Percentiles rank a stretch among this genome's conserved stretches.
phyloP scores from a whole-genome alignment of 2,888 invertebrate species.

The Cryptocephalus primarius region DNA sequence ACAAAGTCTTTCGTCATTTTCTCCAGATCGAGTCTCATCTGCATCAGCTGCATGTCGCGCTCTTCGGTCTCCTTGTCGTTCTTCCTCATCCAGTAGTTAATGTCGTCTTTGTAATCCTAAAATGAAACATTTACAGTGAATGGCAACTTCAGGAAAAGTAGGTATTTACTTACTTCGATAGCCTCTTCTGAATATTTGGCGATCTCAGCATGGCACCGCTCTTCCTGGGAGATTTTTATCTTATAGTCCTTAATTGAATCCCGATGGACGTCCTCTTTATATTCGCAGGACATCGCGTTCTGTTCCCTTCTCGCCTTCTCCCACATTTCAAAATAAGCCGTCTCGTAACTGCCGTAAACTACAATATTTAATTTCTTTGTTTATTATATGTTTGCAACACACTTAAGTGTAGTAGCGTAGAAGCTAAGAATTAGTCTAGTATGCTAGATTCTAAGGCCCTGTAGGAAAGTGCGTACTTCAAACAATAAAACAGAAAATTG shows the following conservation, averaged over 20 bases:
- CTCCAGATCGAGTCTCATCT: constrained; percentile 19
- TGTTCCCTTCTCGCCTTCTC: constrained; percentile 24
- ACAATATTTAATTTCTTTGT: background rate
- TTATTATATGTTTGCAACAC: no score
- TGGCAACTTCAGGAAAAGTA: background rate
- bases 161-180: constrained; percentile 11
- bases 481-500: no score
- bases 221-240: constrained; percentile 19
- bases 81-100: constrained; percentile 27
- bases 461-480: no score
- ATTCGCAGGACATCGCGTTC: constrained; percentile 17
- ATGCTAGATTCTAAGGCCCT: no score
- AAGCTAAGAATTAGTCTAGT: no score
- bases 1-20: constrained; percentile 16
- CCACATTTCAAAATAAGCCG: constrained; percentile 21
- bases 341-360: constrained; percentile 12
- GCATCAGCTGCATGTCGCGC: constrained; percentile 19
- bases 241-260: constrained; percentile 14
- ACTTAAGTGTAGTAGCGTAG: no score
- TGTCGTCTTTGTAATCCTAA: constrained; percentile 23
- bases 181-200: constrained; percentile 22
- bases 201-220: constrained; percentile 22
- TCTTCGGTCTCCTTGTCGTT: constrained; percentile 26
- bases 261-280: constrained; percentile 14
- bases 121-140: background rate